Base-by-base conservation (phyloP, 2,797 vertebrate genomes). In the Ctenosaura bakeri region DNA sequence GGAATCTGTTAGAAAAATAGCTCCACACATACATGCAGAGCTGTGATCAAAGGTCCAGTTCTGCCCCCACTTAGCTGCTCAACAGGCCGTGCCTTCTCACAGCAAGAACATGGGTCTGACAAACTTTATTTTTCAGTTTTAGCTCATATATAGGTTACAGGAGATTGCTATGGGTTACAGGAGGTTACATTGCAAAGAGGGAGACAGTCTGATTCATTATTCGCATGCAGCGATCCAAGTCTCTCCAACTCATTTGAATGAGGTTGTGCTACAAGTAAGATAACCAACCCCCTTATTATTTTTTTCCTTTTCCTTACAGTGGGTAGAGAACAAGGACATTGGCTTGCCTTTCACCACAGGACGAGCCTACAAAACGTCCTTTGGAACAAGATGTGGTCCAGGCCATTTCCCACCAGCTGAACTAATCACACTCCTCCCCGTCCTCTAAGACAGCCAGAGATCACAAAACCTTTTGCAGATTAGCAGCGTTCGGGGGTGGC, bases 241-340 rank as follows among this genome's bases (percentile, higher is more conserved):
- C 87, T 26, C 9, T 69, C 88, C 89, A 93, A 88, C 50, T 83
- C 12, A 50, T 94, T 71, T 89, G 62, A 92, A 89, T 84, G 81
- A 92, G 69, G 82, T 46, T 18, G 13, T 0, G 0, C 22, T 0
- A 2, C 16, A 1, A 29, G 18, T 52, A 69, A 35, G 4, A 18
- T 3, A 52, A 35, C 20, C 10, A 10, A 16, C 9, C 32, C 54
- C 26, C 26, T 29, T 12, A 29, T 69, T 10, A 10, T 4, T 10
- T 29, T 10, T 29, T 5, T 74, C 32, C 35, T 24, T 56, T 66
- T 56, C 35, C 46, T 83, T 71, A 20, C 52, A 29, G 0, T 50
- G 26, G 77, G 7, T 0, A 0, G 0, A 1, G 62, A 64, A 59
- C 35, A 10, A 46, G 8, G 66, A 69, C 2, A 4, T 2, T 76